Base-by-base conservation (phyloP, 1,140 invertebrate genomes). In the Popillia japonica region DNA sequence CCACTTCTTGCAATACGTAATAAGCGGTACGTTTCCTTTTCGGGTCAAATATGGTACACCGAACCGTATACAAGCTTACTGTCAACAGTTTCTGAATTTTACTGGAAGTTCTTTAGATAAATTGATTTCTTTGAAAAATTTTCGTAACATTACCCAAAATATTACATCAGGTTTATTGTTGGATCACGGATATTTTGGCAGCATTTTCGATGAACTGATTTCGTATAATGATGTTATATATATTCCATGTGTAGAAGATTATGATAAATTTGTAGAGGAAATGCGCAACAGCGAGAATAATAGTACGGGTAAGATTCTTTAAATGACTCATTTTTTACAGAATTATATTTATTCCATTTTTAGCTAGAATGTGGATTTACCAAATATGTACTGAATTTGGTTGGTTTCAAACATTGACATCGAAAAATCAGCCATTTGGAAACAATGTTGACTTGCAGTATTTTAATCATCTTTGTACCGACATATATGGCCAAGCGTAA, bases 341-440 rank as follows among this genome's bases (percentile, higher is more conserved):
- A n/a, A n/a, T n/a, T n/a, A n/a, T n/a, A n/a, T 20, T 22, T 4
- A 34, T 68, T 68, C 14, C 8, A 73, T 44, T 20, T 42, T 55
- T 23, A 76, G 74, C 0, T 8, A 40, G 74, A 9, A 2, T 8
- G 11, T 78, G 77, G 77, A 1, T 3, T 6, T 78, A 78, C n/a
- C 77, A 78, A 41, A 78, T 42, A 20, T 78, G 77, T 23, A 78
- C 77, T 10, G 77, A 78, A 74, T 73, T 20, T 22, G 77, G 77
- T 34, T 73, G 9, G 8, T 78, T 3, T 20, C 77, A 74, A 64
- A 78, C 77, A 6, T 22, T n/a, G 0, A 42, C 48, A 9, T 42
- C 34, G 0, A 48, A 42, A 7, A 44, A 0, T 81, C 89, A 55
- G 88, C 89, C 27, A 92, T 92, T 77, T 93, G 90, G 77, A 87